These are phyloP conservation scores for Istiophorus platypterus DNA, from an alignment of 2,113 vertebrate species.

Conservation along the genomic window DNA sequence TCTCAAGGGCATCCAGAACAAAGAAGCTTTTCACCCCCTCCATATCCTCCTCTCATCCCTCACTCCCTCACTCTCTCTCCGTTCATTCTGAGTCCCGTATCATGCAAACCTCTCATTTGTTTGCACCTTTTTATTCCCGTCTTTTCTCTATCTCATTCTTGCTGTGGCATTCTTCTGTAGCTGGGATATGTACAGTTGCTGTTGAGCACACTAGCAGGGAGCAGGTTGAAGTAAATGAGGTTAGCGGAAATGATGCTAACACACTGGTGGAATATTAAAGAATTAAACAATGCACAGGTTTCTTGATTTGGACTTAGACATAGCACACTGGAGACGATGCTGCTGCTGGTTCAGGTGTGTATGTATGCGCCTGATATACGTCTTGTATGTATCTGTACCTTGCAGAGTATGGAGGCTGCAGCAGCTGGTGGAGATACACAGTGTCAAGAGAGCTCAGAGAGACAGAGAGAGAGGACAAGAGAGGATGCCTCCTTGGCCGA, in stretches of 20 bases:
- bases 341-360: not conserved
- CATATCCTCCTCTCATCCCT: conserved; percentile 75
- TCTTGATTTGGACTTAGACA: conserved; percentile 36
- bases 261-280: conserved; percentile 36
- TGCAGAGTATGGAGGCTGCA: conserved; percentile 69
- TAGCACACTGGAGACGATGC: conserved; percentile 21
- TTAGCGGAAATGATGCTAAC: conserved; percentile 16
- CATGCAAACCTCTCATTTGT: conserved; percentile 57
- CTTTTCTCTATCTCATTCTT: not conserved
- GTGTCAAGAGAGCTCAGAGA: conserved; percentile 78
- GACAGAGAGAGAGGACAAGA: conserved; percentile 76
- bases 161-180: conserved; percentile 17
- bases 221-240: conserved; percentile 43
- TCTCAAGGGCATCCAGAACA: conserved; percentile 86
- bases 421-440: conserved; percentile 78
- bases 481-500: conserved; percentile 87
- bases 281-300: conserved; percentile 11
- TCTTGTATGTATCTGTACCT: conserved; percentile 58
- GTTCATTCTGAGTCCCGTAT: conserved; percentile 42
- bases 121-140: conserved; percentile 14
- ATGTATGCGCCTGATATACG: conserved; percentile 21
- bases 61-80: conserved; percentile 61
- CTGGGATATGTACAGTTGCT: conserved; percentile 7
- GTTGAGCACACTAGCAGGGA: conserved; percentile 17
- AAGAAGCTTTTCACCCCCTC: conserved; percentile 83